Evolutionary conservation across 2,888 invertebrate species (phyloP), one percentile per base, ranked within the genome.

Genomic region (Drosophila ochracea): DNA sequence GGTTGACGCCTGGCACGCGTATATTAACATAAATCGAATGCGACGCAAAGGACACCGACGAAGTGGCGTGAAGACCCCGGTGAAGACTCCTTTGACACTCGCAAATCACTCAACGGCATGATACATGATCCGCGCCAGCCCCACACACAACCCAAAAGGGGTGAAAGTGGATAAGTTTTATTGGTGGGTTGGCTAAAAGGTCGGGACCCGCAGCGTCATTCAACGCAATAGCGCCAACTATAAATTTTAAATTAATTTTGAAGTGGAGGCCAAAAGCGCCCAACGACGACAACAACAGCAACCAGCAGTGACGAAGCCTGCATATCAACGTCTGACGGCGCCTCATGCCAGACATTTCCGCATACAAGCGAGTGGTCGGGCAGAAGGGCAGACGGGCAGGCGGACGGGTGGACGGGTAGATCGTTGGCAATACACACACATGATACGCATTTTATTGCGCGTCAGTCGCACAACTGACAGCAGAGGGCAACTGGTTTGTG

Each of bases 201-300:
- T 80, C 57, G 67, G 49, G 28, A 69, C 71, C 81, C 90, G 71
- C 80, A 78, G 78, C 89, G 73, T 82, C 91, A 90, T 87, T 87
- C 89, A 89, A 91, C 90, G 87, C 91, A 82, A 87, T 84, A 91
- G 87, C 88, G 76, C 83, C 87, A 89, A 89, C 87, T 87, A 87
- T 87, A 87, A 87, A 87, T 87, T 87, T 87, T 80, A 87, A 87
- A 87, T 87, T 87, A 87, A 87, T 87, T 87, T 87, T 91, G 87
- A 87, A 85, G 89, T 83, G 84, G 85, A 68, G 80, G 57, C 62
- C 61, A 67, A 70, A 58, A 61, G 59, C 53, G 61, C 59, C 70
- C 66, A 58, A 54, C 73, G 66, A 41, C 76, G 7, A 47, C 54
- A 50, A 52, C 57, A 47, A 19, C 28, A 37, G n/a, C 61, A 31